Conservation (phyloP, 2,797 vertebrate genomes). For the Paguma larvata region DNA sequence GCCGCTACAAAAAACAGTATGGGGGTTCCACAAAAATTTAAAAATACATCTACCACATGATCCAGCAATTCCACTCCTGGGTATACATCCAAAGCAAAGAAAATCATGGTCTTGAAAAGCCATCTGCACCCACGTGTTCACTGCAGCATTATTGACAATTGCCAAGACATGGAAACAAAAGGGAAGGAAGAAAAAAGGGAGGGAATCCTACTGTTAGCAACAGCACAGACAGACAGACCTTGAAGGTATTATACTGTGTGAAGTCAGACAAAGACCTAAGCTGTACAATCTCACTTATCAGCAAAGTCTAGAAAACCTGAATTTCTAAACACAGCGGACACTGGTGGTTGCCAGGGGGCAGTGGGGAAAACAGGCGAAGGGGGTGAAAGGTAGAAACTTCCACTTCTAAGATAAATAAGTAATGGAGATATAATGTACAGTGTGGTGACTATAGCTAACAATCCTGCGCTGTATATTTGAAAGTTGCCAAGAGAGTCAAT, state of each 20-base stretch:
- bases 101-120: neutral
- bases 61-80: neutral
- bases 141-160: neutral
- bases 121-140: neutral
- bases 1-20: neutral
- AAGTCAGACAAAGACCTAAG: neutral
- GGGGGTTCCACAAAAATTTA: neutral
- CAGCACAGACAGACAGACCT: neutral
- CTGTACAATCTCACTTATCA: neutral
- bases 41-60: neutral
- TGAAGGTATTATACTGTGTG: neutral
- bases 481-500: neutral
- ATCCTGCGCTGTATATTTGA: neutral
- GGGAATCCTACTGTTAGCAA: neutral
- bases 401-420: neutral
- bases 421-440: neutral
- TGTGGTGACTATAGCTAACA: neutral
- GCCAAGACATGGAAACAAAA: neutral
- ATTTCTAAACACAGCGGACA: neutral
- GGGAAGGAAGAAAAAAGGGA: neutral
- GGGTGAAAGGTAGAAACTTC: neutral
- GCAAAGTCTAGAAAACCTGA: neutral
- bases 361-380: no score
- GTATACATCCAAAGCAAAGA: neutral
- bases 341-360: no score